Evolutionary conservation across 2,888 invertebrate species (phyloP), one percentile per base, ranked within the genome.

Genomic region (Heliconius charithonia): DNA sequence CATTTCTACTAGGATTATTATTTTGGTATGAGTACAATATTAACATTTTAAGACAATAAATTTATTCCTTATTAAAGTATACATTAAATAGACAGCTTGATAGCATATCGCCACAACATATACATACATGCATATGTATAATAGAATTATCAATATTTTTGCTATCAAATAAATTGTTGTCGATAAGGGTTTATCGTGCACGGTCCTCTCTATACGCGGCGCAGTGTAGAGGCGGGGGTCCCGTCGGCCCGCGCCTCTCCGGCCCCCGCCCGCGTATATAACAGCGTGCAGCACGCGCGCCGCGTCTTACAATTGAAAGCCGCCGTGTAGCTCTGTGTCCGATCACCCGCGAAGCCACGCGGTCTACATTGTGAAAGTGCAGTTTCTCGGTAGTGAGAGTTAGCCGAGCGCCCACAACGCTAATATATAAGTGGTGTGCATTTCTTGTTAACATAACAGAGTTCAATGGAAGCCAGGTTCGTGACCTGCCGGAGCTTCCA

Each of bases 381-480:
- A 91, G 91, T 91, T 92, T 89, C 91, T 87, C 88, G 86, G 82
- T 82, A 93, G 94, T 92, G 93, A 92, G 93, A 93, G 94, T 93
- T 90, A 83, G 83, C 86, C 85, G 79, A 83, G 81, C 87, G 85
- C 85, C 85, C 85, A 85, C 83, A 84, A 85, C 83, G 88, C 87
- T 85, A 83, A 85, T 86, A 76, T 63, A 85, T 87, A 80, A 91
- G 91, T 91, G 88, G 88, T 86, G 89, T 88, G 87, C 87, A 87
- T 90, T 93, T 89, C 86, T 92, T 86, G 88, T 87, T 84, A 86
- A 89, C 88, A 85, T 86, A 88, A 90, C 87, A 91, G 91, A 89
- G 92, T 94, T 95, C 95, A 94, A 95, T 95, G 95, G 95, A 95
- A 95, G 95, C 95, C 90, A 95, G 95, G 92, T 95, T 95, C 93